Percentiles rank a stretch among this genome's conserved stretches.
phyloP scores from a whole-genome alignment of 2,797 vertebrate genomes.

The Pantherophis alleghaniensis region DNA sequence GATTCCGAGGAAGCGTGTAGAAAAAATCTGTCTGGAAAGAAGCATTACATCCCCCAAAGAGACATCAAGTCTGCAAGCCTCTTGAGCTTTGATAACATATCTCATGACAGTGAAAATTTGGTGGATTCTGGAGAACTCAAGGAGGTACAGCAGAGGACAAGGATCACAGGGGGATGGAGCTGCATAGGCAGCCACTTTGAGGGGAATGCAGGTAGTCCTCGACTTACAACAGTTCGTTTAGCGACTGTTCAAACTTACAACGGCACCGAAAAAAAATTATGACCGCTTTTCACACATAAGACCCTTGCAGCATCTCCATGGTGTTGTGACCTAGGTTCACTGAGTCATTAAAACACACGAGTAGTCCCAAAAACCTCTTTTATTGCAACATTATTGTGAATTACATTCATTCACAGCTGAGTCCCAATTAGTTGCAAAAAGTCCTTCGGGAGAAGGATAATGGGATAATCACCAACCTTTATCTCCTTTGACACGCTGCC shows the following conservation, averaged over 20 bases:
- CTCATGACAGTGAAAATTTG: neutral
- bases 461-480: too few relatives aligned
- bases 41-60: neutral
- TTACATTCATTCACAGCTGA: too few relatives aligned
- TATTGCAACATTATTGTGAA: too few relatives aligned
- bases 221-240: neutral
- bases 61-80: neutral
- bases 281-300: neutral
- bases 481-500: too few relatives aligned
- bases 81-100: neutral
- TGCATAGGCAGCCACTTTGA: neutral
- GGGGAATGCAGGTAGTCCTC: neutral
- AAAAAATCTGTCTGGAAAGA: constrained; percentile 7
- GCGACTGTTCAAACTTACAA: neutral
- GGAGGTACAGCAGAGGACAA: neutral
- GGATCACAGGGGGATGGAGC: neutral
- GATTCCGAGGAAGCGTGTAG: constrained; percentile 20
- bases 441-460: too few relatives aligned
- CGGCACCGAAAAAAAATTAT: fast-evolving
- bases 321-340: too few relatives aligned
- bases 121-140: neutral
- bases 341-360: too few relatives aligned
- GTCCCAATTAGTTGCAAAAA: too few relatives aligned
- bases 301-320: neutral
- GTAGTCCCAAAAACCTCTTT: too few relatives aligned